Evolutionary conservation across 2,888 invertebrate species (phyloP), one percentile per base, ranked within the genome.

Genomic region (Eustalomyia histrio): DNA sequence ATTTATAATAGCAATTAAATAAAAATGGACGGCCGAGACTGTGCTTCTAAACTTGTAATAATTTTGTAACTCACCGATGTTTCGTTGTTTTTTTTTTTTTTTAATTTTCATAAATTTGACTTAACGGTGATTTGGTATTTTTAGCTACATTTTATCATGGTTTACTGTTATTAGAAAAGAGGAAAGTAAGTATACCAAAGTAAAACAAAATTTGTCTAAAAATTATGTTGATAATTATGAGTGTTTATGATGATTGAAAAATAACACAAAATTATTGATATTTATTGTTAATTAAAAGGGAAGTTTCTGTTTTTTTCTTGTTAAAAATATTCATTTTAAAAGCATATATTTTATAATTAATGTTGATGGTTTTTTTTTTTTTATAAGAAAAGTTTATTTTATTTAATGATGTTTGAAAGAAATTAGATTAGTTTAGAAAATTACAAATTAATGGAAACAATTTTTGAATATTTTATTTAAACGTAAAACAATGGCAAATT

Each of bases 181-280:
- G 18, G 17, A 16, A 60, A 17, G 2, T 16, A 21, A 24, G 47
- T 50, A 18, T 24, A 29, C 18, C 14, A 43, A n/a, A 2, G 52
- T 6, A 33, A 58, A 29, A 9, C 39, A 63, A 50, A 47, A 10
- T 63, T 29, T 29, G 17, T 74, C 61, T 12, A 53, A 65, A 83
- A 82, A 78, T 79, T 84, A 82, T 80, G 73, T 73, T 75, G 52
- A 69, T 64, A 72, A 74, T 69, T 83, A 84, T 83, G 83, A 83
- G 80, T 71, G 79, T 84, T 84, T 83, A 84, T 84, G 84, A 73
- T 84, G 83, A 84, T 84, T 83, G 82, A 83, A 83, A 83, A 83
- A 81, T 81, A 79, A 74, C 52, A 64, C 55, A 47, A 73, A 78
- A 79, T 80, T 74, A 81, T 84, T 84, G 65, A 81, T 83, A 84